Evolutionary conservation across 2,888 invertebrate species (phyloP).

Genomic region (Coenonympha glycerion): DNA sequence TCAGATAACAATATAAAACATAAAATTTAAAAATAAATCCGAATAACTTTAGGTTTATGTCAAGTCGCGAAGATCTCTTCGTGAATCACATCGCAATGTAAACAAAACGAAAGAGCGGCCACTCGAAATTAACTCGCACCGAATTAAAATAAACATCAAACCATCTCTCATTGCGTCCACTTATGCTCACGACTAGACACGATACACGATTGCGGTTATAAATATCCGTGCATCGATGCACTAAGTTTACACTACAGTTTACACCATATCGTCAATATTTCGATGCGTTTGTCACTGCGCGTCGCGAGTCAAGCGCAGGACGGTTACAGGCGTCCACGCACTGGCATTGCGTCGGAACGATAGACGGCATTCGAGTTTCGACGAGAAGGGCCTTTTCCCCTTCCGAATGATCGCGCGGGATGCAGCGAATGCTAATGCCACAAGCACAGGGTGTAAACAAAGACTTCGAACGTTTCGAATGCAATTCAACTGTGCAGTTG

Average conservation of each 20-base stretch:
- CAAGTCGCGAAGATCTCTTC: conserved; percentile 39
- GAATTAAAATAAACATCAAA: conserved; percentile 59
- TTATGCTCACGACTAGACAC: conserved; percentile 41
- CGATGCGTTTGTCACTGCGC: conserved; percentile 55
- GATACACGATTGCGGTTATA: conserved; percentile 51
- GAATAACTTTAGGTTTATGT: conserved; percentile 36
- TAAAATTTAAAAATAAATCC: conserved; percentile 12
- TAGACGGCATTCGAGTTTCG: conserved; percentile 60
- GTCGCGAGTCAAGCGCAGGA: conserved; percentile 40
- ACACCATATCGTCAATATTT: conserved; percentile 58
- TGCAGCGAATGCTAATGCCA: conserved; percentile 66
- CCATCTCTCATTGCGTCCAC: conserved; percentile 48
- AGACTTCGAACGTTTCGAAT: conserved; percentile 23
- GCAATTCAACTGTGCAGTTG: conserved; percentile 19
- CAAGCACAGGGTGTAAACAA: conserved; percentile 32
- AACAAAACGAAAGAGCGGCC: conserved; percentile 57
- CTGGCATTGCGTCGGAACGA: conserved; percentile 64
- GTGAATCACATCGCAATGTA: conserved; percentile 58
- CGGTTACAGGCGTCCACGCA: conserved; percentile 57
- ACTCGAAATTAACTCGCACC: conserved; percentile 53
- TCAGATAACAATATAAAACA: neutral
- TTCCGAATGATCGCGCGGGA: conserved; percentile 71
- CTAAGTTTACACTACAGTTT: conserved; percentile 37
- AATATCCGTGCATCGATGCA: conserved; percentile 62
- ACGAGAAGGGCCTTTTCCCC: conserved; percentile 67